These are phyloP conservation scores for Acanthosepion pharaonis DNA, from an alignment of 2,888 invertebrate genomes.

Conservation along the genomic window DNA sequence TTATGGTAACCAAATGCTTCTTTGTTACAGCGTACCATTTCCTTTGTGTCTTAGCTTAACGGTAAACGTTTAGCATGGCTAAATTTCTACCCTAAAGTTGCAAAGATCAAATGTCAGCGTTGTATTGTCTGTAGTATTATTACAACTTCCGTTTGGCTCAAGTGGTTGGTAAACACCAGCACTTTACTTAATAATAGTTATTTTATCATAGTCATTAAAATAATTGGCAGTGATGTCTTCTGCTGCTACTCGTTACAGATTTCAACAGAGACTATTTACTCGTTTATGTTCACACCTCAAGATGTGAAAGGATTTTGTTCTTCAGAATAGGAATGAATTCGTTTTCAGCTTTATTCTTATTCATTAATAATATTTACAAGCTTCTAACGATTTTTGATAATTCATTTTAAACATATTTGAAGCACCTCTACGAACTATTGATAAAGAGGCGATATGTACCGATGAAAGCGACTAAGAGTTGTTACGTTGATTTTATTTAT, in stretches of 20 bases:
- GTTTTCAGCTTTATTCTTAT: no score
- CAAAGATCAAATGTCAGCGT: slow-evolving; percentile 15
- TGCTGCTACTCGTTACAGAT: neutral
- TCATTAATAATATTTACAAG: no score
- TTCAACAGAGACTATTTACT: no score
- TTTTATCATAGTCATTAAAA: neutral
- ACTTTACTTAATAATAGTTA: neutral
- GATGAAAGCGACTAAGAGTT: no score
- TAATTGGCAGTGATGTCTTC: neutral
- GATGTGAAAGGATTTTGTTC: no score
- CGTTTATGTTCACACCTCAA: no score
- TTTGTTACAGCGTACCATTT: slow-evolving; percentile 6
- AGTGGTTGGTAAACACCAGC: slow-evolving; percentile 6
- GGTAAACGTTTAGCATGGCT: neutral
- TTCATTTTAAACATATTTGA: no score
- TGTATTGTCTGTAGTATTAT: slow-evolving; percentile 10
- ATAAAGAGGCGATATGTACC: no score
- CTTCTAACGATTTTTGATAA: no score
- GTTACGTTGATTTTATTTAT: no score
- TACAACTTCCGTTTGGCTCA: neutral
- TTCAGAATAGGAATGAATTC: no score
- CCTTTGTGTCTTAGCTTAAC: neutral
- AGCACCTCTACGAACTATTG: no score
- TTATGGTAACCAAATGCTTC: neutral
- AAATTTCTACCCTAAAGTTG: neutral